These are phyloP conservation scores for Netta rufina DNA, from an alignment of 2,797 vertebrate genomes.

Conservation along the genomic window DNA sequence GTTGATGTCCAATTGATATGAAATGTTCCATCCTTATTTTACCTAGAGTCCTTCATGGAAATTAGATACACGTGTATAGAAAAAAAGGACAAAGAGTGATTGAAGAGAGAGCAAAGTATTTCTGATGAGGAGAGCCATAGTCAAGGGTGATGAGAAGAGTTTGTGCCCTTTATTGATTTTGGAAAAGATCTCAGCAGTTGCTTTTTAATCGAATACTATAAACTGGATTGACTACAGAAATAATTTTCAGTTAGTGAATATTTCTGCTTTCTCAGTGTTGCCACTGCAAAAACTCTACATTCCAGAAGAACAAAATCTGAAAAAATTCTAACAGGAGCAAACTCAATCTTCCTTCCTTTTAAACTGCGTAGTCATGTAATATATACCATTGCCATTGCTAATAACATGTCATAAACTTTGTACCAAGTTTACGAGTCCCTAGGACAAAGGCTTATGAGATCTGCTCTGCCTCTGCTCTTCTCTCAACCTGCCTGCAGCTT, in stretches of 20 bases:
- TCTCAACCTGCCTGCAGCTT: neutral
- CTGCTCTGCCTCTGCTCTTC: neutral
- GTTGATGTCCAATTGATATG: neutral
- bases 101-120: neutral
- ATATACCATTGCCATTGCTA: neutral
- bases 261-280: neutral
- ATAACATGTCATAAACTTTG: neutral
- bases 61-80: rapidly evolving
- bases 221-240: neutral
- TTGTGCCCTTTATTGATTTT: neutral
- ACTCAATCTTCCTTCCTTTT: neutral
- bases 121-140: neutral
- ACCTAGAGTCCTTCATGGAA: neutral
- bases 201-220: neutral
- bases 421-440: neutral
- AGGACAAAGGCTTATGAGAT: neutral
- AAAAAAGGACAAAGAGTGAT: neutral
- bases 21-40: neutral
- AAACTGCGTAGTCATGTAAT: rapidly evolving
- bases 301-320: neutral
- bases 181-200: neutral
- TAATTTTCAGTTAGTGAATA: neutral
- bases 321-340: neutral
- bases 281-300: neutral
- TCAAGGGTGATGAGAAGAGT: neutral